These are phyloP conservation scores for Pocota personata DNA, from an alignment of 2,888 invertebrate genomes.

Conservation along the genomic window DNA sequence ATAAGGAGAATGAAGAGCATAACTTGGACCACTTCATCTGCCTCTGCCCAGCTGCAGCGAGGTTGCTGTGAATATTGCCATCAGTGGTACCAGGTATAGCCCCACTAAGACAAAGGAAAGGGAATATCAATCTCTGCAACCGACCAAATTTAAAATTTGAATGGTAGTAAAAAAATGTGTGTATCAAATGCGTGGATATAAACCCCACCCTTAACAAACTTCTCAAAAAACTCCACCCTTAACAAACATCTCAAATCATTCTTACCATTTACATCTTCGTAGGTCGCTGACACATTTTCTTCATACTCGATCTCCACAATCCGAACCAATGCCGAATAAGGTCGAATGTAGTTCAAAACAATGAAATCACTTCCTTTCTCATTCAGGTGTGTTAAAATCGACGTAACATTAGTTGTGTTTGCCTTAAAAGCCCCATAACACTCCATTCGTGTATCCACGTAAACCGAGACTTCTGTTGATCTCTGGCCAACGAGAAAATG, in stretches of 20 bases:
- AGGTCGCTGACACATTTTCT: background rate
- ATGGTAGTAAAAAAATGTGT: no score
- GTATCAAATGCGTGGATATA: no score
- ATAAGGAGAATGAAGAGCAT: no score
- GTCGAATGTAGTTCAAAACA: conserved; percentile 75
- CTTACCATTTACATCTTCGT: conserved; percentile 41
- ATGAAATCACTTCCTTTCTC: conserved; percentile 76
- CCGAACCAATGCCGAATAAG: conserved; percentile 75
- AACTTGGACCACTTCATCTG: no score
- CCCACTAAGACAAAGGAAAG: no score
- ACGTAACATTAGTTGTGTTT: conserved; percentile 74
- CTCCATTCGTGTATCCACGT: conserved; percentile 77
- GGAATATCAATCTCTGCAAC: no score
- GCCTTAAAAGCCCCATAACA: conserved; percentile 78
- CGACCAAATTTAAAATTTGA: no score
- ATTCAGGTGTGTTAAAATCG: conserved; percentile 76
- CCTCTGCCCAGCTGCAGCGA: no score
- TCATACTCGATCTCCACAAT: conserved; percentile 78
- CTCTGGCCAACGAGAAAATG: conserved; percentile 77
- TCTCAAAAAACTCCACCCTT: background rate
- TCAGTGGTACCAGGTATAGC: no score
- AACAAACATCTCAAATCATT: background rate
- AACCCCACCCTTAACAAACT: no score
- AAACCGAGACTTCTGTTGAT: conserved; percentile 76
- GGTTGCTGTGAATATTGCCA: no score